A percentile compares a stretch with the other conserved stretches of the same genome.
phyloP scores from a whole-genome alignment of 2,113 vertebrate species.

The Triplophysa tibetana region DNA sequence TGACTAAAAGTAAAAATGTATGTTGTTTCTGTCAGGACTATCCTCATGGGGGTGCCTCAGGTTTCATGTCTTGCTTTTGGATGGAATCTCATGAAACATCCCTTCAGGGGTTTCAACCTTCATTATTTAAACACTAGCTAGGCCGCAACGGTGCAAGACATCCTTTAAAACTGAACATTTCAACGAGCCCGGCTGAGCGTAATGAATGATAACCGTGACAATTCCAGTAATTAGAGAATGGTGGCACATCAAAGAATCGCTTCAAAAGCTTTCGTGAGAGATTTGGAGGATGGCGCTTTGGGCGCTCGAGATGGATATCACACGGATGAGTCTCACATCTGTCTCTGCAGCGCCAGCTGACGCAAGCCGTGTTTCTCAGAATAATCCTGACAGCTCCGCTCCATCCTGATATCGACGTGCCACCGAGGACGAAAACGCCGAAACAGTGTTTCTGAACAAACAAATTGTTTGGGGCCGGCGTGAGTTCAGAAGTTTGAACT shows the following conservation, averaged over 20 bases:
- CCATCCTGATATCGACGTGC: slow-evolving; percentile 35
- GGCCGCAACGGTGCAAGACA: background rate
- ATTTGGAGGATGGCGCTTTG: slow-evolving; percentile 42
- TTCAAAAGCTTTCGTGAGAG: slow-evolving; percentile 40
- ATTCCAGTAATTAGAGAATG: slow-evolving; percentile 38
- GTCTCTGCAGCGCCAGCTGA: slow-evolving; percentile 37
- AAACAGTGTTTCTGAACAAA: slow-evolving; percentile 9
- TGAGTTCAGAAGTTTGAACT: background rate
- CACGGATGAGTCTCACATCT: slow-evolving; percentile 39
- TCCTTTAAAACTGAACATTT: background rate
- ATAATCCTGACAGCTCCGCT: slow-evolving; percentile 48
- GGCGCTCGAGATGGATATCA: slow-evolving; percentile 34
- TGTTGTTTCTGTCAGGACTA: no score
- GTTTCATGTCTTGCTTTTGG: no score
- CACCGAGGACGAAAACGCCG: slow-evolving; percentile 25
- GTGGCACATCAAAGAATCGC: slow-evolving; percentile 27
- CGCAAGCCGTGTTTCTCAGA: slow-evolving; percentile 48
- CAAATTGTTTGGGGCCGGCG: slow-evolving; percentile 15
- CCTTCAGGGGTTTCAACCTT: background rate
- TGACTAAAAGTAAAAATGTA: no score
- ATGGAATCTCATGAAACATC: background rate
- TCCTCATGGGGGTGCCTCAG: no score
- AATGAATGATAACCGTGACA: slow-evolving; percentile 45
- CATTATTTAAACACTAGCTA: background rate
- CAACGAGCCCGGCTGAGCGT: background rate